Percentiles rank a stretch among this genome's conserved stretches.
Evolutionary conservation across 2,113 vertebrate genomes (phyloP).

Genomic region (Hiodon tergisus): DNA sequence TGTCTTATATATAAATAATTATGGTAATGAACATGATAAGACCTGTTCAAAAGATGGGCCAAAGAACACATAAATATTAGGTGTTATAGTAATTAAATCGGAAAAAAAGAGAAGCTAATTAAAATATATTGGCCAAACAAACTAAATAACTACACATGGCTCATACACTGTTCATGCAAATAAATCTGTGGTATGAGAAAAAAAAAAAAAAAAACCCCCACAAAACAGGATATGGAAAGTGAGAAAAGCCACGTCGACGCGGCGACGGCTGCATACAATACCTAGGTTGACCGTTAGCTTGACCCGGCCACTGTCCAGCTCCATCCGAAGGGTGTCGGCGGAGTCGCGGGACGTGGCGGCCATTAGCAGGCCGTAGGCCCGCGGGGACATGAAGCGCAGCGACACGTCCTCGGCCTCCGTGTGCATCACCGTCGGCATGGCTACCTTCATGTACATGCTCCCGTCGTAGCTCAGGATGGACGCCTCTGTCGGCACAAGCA

Average conservation of each 20-base stretch:
- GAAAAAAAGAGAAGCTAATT: constrained; percentile 47
- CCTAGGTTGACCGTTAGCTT: constrained; percentile 98
- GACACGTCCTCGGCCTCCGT: constrained; percentile 95
- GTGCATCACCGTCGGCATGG: constrained; percentile 88
- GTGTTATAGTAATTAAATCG: constrained; percentile 47
- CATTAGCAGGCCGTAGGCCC: constrained; percentile 87
- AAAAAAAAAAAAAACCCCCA: constrained; percentile 58
- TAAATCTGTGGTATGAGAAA: constrained; percentile 32
- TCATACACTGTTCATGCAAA: constrained; percentile 74
- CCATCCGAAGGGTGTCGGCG: constrained; percentile 84
- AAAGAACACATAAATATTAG: constrained; percentile 62
- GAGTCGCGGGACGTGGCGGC: constrained; percentile 91
- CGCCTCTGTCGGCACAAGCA: constrained; percentile 68
- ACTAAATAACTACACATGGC: constrained; percentile 52
- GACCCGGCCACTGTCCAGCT: constrained; percentile 88
- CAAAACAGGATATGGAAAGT: constrained; percentile 10
- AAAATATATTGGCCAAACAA: constrained; percentile 66
- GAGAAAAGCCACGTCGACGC: background rate
- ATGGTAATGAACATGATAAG: constrained; percentile 52
- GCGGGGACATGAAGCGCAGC: constrained; percentile 93
- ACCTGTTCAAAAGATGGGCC: constrained; percentile 77
- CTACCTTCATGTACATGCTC: constrained; percentile 97
- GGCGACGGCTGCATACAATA: constrained; percentile 70
- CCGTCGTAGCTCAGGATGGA: constrained; percentile 91
- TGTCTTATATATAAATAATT: constrained; percentile 59